A percentile compares a stretch with the other conserved stretches of the same genome.
These are phyloP conservation scores for Crax fasciolata DNA, from an alignment of 2,797 vertebrate genomes.

Conservation along the genomic window DNA sequence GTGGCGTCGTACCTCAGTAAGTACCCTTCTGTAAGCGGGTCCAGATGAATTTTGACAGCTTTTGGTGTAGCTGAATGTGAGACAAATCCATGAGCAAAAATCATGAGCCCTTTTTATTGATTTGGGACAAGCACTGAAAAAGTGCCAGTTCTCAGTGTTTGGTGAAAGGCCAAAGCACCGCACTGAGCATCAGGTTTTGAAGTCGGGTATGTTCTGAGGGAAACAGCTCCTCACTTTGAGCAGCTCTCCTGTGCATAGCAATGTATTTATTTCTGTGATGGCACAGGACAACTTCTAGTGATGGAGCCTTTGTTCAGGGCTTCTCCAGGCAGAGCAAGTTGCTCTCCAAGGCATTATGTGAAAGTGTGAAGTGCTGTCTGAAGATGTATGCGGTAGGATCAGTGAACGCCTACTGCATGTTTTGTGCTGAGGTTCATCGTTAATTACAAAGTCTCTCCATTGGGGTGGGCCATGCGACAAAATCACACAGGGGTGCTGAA, in stretches of 20 bases:
- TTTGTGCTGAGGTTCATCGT: not conserved
- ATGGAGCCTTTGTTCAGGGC: not conserved
- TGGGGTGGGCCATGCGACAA: no score
- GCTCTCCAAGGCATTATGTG: rapidly evolving
- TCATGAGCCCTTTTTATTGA: not conserved
- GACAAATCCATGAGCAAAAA: not conserved
- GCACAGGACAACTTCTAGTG: rapidly evolving
- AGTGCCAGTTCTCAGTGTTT: not conserved
- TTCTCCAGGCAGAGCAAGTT: not conserved
- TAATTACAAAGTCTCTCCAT: not conserved
- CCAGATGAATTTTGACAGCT: not conserved
- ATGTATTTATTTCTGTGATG: no score
- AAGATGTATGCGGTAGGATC: rapidly evolving
- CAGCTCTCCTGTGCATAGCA: not conserved
- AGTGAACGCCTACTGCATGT: rapidly evolving
- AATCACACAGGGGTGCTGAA: not conserved
- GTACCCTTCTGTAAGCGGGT: not conserved
- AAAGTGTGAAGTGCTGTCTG: rapidly evolving
- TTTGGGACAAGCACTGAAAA: not conserved
- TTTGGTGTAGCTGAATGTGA: not conserved
- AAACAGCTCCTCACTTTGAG: not conserved
- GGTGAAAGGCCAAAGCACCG: not conserved
- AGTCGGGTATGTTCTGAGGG: not conserved
- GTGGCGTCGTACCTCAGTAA: not conserved
- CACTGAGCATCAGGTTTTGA: rapidly evolving